Conservation (phyloP, 2,797 vertebrate species). For the Macroramphosus scolopax region DNA sequence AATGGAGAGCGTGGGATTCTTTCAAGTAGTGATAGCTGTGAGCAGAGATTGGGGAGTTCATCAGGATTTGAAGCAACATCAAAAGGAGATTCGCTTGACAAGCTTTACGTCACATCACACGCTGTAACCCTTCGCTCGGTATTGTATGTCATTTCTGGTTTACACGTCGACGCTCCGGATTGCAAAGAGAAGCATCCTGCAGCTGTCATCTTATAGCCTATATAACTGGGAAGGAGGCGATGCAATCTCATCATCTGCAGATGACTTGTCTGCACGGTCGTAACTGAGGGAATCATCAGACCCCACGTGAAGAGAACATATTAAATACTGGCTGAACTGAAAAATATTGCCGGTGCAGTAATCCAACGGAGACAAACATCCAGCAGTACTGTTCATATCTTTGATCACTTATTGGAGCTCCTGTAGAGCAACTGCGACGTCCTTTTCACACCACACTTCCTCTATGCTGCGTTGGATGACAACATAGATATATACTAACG, state of each 20-base stretch:
- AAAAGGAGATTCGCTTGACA: constrained; percentile 35
- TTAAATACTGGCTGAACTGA: constrained; percentile 3
- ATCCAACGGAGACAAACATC: too few species aligned
- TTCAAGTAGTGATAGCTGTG: constrained; percentile 20
- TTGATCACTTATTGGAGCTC: too few species aligned
- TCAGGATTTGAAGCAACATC: constrained; percentile 48
- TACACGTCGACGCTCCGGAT: neutral
- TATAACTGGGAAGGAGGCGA: neutral
- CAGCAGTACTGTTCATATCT: too few species aligned
- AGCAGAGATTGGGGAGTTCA: constrained; percentile 33
- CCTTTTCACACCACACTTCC: too few species aligned
- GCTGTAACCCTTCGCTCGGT: neutral
- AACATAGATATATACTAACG: too few species aligned
- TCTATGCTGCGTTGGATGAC: too few species aligned
- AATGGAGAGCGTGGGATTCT: constrained; percentile 15
- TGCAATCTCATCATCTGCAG: neutral
- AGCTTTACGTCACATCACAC: constrained; percentile 21
- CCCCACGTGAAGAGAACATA: neutral
- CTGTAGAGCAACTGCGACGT: too few species aligned
- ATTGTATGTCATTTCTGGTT: too few species aligned
- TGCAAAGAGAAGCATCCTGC: constrained; percentile 7
- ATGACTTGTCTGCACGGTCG: neutral
- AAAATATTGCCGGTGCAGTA: neutral
- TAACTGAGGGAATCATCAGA: neutral
- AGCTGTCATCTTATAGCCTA: neutral